These are phyloP conservation scores for Melanotaenia nigrans DNA, from an alignment of 2,797 vertebrate genomes.

Conservation along the genomic window DNA sequence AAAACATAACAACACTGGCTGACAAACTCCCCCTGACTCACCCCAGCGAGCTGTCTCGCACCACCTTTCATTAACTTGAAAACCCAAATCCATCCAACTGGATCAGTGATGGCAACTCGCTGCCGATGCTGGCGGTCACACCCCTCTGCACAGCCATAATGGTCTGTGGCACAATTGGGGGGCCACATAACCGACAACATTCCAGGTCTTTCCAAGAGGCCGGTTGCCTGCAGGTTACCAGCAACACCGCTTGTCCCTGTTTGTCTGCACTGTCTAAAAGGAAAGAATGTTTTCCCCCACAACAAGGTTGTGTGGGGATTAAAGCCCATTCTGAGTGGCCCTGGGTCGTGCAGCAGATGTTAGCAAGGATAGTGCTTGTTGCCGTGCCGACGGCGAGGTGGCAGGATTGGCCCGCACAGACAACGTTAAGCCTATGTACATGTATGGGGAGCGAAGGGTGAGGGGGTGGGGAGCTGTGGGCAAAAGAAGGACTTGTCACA, in stretches of 20 bases:
- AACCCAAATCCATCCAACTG: slow-evolving; percentile 84
- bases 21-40: slow-evolving; percentile 45
- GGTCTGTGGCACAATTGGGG: slow-evolving; percentile 58
- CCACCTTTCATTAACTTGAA: slow-evolving; percentile 79
- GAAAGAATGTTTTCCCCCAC: slow-evolving; percentile 75
- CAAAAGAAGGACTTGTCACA: slow-evolving; percentile 42
- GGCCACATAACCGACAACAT: slow-evolving; percentile 62
- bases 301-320: slow-evolving; percentile 81
- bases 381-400: slow-evolving; percentile 76
- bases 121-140: slow-evolving; percentile 78
- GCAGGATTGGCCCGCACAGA: slow-evolving; percentile 68
- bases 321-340: slow-evolving; percentile 78
- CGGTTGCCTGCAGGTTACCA: slow-evolving; percentile 72
- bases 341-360: slow-evolving; percentile 81
- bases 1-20: slow-evolving; percentile 55
- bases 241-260: slow-evolving; percentile 68
- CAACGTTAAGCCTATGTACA: slow-evolving; percentile 71
- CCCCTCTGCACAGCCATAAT: slow-evolving; percentile 80
- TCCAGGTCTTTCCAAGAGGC: slow-evolving; percentile 70
- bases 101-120: slow-evolving; percentile 68
- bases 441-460: slow-evolving; percentile 44
- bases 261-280: slow-evolving; percentile 74
- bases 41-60: slow-evolving; percentile 46
- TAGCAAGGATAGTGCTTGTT: slow-evolving; percentile 79
- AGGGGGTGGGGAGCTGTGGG: slow-evolving; percentile 8